These are phyloP conservation scores for Lucilia cuprina DNA, from an alignment of 1,140 invertebrate genomes.

Conservation along the genomic window DNA sequence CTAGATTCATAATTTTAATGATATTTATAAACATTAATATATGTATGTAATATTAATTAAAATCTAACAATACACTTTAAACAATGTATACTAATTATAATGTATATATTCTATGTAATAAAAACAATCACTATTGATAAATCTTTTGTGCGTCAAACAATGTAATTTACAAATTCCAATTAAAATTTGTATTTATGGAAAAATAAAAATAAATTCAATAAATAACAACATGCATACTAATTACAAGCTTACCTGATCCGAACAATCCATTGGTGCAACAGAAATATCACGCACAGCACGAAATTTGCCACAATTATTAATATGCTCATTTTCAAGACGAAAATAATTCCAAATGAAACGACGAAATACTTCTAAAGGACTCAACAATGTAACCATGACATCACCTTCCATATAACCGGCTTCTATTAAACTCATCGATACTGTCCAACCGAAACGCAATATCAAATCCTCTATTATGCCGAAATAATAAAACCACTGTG, in stretches of 20 bases:
- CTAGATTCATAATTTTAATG: too few species aligned
- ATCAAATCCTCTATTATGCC: slow-evolving; percentile 96
- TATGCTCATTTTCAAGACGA: slow-evolving; percentile 91
- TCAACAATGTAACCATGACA: slow-evolving; percentile 78
- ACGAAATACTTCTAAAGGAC: slow-evolving; percentile 83
- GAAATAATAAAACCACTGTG: slow-evolving; percentile 94
- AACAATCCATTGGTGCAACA: slow-evolving; percentile 81
- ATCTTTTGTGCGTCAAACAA: too few species aligned
- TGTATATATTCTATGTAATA: too few species aligned
- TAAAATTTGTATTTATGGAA: not conserved
- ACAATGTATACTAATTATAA: too few species aligned
- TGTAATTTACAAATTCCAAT: too few species aligned
- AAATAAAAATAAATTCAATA: not conserved
- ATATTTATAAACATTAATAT: too few species aligned
- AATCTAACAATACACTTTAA: too few species aligned
- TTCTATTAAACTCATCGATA: slow-evolving; percentile 80
- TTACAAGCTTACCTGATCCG: slow-evolving; percentile 67
- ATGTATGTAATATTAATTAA: too few species aligned
- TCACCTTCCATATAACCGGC: slow-evolving; percentile 75
- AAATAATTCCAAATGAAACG: slow-evolving; percentile 94
- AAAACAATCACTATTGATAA: too few species aligned
- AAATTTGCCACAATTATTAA: slow-evolving; percentile 95
- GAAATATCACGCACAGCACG: slow-evolving; percentile 90
- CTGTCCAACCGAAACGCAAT: slow-evolving; percentile 82
- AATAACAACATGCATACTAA: not conserved